Evolutionary conservation across 1,140 invertebrate species (phyloP).

Genomic region (Carposina sasakii): DNA sequence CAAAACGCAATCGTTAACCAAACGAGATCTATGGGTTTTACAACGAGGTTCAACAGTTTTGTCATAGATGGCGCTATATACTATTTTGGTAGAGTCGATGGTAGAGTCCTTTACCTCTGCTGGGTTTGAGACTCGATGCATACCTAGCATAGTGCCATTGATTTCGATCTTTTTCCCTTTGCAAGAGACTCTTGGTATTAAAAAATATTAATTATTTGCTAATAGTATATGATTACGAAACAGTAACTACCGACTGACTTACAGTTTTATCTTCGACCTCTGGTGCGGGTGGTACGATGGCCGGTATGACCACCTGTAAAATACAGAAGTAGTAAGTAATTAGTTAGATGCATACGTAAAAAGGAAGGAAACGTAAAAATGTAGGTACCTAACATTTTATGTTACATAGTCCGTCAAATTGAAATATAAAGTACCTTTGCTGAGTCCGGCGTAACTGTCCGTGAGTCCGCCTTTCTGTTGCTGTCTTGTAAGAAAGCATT

Average conservation of each 20-base stretch:
- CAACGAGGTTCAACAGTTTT: constrained; percentile 22
- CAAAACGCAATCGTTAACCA: constrained; percentile 37
- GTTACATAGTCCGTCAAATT: background rate
- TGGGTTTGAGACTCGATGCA: background rate
- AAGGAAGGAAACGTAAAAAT: no score
- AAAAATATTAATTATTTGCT: no score
- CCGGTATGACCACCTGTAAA: constrained; percentile 31
- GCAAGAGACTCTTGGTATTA: no score
- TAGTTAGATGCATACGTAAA: constrained; percentile 3
- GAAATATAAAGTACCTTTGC: constrained; percentile 36
- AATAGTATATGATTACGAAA: no score
- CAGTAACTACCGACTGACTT: no score
- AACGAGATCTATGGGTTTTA: constrained; percentile 23
- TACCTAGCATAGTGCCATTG: background rate
- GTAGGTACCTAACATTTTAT: background rate
- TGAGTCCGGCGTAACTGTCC: constrained; percentile 59
- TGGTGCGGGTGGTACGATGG: constrained; percentile 36
- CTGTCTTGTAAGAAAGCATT: constrained; percentile 62
- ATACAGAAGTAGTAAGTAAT: constrained; percentile 11
- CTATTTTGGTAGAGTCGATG: no score
- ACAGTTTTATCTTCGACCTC: constrained; percentile 53
- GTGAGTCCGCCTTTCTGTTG: constrained; percentile 49
- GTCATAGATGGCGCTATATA: constrained; percentile 44
- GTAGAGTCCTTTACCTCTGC: no score
- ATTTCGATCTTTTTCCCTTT: no score